phyloP scores from a whole-genome alignment of 1,140 invertebrate species.

The Cepaea nemoralis region DNA sequence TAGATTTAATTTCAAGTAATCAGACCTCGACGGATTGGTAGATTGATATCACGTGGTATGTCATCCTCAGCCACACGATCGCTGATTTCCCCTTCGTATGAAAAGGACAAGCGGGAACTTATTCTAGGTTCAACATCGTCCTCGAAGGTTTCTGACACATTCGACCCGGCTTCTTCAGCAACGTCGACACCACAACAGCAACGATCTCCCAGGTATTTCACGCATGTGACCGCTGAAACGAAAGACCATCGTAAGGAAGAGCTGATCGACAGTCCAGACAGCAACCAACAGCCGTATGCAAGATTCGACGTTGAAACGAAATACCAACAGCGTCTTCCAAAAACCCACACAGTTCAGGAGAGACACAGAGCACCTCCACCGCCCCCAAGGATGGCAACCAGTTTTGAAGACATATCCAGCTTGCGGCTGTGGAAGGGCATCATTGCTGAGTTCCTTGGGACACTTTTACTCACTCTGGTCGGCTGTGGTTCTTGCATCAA shows the following conservation, averaged over 20 bases:
- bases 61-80: not conserved
- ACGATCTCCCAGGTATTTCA: not conserved
- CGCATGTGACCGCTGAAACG: not conserved
- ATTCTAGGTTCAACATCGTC: not conserved
- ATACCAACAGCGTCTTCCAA: not conserved
- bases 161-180: not conserved
- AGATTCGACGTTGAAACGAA: not conserved
- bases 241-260: not conserved
- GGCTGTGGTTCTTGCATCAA: slow-evolving; percentile 83
- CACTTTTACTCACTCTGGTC: slow-evolving; percentile 85
- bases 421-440: slow-evolving; percentile 58
- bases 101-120: not conserved
- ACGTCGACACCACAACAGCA: not conserved
- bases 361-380: not conserved
- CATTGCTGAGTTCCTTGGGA: slow-evolving; percentile 86
- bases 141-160: not conserved
- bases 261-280: not conserved
- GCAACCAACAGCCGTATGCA: not conserved
- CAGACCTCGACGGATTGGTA: too few relatives aligned
- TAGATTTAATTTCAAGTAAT: too few relatives aligned
- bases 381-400: slow-evolving; percentile 51
- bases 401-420: slow-evolving; percentile 58
- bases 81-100: not conserved
- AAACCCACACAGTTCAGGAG: not conserved
- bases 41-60: not conserved